A percentile compares a stretch with the other conserved stretches of the same genome.
These are phyloP conservation scores for Orthosia incerta DNA, from an alignment of 2,888 invertebrate species.

Conservation along the genomic window DNA sequence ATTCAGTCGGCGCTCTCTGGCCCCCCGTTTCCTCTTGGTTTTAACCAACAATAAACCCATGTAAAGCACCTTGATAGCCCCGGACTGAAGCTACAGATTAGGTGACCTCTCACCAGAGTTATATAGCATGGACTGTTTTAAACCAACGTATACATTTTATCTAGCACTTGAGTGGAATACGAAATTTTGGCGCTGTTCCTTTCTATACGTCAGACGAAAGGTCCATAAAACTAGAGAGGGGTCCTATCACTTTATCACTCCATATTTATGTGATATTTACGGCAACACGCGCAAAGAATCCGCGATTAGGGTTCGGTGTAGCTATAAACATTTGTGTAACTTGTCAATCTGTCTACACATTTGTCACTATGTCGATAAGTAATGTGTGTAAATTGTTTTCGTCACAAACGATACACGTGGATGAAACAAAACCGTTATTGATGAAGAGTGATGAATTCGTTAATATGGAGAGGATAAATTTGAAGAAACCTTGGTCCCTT, in stretches of 20 bases:
- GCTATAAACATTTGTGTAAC: slow-evolving; percentile 46
- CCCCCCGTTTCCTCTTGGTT: no score
- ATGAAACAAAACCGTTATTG: slow-evolving; percentile 12
- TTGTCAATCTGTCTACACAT: slow-evolving; percentile 53
- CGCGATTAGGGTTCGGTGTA: slow-evolving; percentile 49
- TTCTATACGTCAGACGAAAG: slow-evolving; percentile 52
- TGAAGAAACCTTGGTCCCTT: not conserved
- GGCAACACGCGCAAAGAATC: slow-evolving; percentile 56
- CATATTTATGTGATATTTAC: slow-evolving; percentile 61
- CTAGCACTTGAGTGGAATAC: slow-evolving; percentile 59
- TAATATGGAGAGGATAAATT: not conserved
- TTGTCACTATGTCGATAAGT: slow-evolving; percentile 25
- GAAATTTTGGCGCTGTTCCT: slow-evolving; percentile 59
- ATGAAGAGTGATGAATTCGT: slow-evolving; percentile 8
- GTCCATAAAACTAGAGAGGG: slow-evolving; percentile 53
- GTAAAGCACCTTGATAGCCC: not conserved
- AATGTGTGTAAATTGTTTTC: slow-evolving; percentile 20
- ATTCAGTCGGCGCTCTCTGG: no score
- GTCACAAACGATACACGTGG: slow-evolving; percentile 12
- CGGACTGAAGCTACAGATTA: slow-evolving; percentile 26
- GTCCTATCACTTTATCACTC: slow-evolving; percentile 61
- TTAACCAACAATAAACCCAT: slow-evolving; percentile 11
- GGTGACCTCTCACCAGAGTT: slow-evolving; percentile 33
- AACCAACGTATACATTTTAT: slow-evolving; percentile 58
- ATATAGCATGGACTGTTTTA: slow-evolving; percentile 39